Percentiles rank a stretch among this genome's conserved stretches.
These are phyloP conservation scores for Hyles vespertilio DNA, from an alignment of 1,140 invertebrate species.

Conservation along the genomic window DNA sequence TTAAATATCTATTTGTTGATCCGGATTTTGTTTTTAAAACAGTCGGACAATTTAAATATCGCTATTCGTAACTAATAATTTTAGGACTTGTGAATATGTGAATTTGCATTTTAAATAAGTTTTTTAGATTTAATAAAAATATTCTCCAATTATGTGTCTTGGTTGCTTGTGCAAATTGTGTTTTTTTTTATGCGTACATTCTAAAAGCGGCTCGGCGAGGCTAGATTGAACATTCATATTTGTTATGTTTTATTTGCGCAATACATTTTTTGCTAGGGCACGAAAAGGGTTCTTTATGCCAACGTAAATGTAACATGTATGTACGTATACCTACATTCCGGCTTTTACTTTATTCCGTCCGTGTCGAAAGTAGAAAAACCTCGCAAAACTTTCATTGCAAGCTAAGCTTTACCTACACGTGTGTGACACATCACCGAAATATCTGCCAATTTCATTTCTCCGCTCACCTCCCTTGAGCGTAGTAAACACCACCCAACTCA, in stretches of 20 bases:
- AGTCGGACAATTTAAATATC: no score
- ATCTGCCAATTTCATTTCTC: slow-evolving; percentile 69
- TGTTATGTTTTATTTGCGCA: slow-evolving; percentile 3
- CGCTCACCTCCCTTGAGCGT: slow-evolving; percentile 56
- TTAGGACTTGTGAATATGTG: neutral
- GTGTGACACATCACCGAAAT: slow-evolving; percentile 54
- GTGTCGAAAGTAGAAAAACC: slow-evolving; percentile 47
- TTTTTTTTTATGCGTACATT: slow-evolving; percentile 21
- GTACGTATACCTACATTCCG: slow-evolving; percentile 23
- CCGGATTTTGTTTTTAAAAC: no score
- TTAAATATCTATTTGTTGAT: no score
- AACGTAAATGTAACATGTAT: slow-evolving; percentile 24
- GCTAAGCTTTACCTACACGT: slow-evolving; percentile 42
- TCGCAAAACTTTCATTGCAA: slow-evolving; percentile 54
- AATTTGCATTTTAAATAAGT: neutral
- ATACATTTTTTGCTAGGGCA: slow-evolving; percentile 16
- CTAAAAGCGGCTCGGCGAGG: slow-evolving; percentile 11
- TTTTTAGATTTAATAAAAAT: neutral
- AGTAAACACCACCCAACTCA: slow-evolving; percentile 52
- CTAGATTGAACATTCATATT: slow-evolving; percentile 4
- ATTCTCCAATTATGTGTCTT: no score
- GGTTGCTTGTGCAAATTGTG: neutral
- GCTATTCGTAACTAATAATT: no score
- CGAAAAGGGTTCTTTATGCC: slow-evolving; percentile 22
- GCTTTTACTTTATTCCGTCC: slow-evolving; percentile 41